Evolutionary conservation across 2,797 vertebrate genomes (phyloP).

Genomic region (Anomalospiza imberbis): DNA sequence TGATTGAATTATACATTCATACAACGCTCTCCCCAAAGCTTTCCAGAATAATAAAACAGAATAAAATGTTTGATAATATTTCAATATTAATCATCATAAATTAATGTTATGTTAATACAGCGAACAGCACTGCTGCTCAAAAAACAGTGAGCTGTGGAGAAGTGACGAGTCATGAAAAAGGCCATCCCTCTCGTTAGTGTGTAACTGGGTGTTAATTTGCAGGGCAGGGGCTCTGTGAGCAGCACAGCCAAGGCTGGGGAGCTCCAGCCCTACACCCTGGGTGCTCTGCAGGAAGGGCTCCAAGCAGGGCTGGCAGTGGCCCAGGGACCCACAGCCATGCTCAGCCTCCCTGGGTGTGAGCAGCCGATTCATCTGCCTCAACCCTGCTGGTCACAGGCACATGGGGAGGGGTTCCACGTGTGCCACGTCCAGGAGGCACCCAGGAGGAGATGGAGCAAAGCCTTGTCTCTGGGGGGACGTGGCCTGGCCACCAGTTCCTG

Average conservation of each 20-base stretch:
- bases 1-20: slow-evolving; percentile 35
- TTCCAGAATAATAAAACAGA: slow-evolving; percentile 22
- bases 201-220: slow-evolving; percentile 37
- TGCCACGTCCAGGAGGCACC: neutral
- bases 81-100: slow-evolving; percentile 65
- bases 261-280: neutral
- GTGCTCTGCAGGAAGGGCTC: neutral
- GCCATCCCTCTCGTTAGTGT: neutral
- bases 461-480: neutral
- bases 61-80: slow-evolving; percentile 59
- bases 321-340: too few relatives aligned
- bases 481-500: neutral
- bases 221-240: neutral
- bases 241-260: neutral
- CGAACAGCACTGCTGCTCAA: neutral
- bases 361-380: neutral
- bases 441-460: neutral
- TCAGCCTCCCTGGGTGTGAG: neutral
- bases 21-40: neutral
- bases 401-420: fast-evolving
- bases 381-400: neutral
- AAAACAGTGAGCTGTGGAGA: slow-evolving; percentile 26
- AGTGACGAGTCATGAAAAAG: slow-evolving; percentile 14
- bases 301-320: neutral
- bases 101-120: slow-evolving; percentile 50